Percentiles rank a stretch among this genome's conserved stretches.
Evolutionary conservation across 2,888 invertebrate genomes (phyloP).

Genomic region (Venusia cambrica): DNA sequence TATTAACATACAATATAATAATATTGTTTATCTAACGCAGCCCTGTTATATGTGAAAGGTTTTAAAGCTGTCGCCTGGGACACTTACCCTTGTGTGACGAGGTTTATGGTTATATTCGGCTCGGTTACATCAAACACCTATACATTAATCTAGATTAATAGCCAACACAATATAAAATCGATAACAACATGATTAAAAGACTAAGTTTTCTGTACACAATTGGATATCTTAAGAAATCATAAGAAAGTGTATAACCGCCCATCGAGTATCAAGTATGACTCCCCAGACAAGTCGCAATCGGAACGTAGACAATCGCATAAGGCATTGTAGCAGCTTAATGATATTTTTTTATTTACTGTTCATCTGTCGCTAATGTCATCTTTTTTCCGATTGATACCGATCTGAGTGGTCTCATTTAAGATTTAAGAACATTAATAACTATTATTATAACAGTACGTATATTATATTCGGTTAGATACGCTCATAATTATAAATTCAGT

Average conservation of each 20-base stretch:
- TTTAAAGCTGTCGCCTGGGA: too few species aligned
- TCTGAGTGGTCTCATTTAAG: conserved; percentile 3
- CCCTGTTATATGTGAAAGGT: too few species aligned
- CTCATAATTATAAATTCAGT: conserved; percentile 81
- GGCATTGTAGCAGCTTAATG: neutral
- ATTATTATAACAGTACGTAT: conserved; percentile 44
- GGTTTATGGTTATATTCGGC: too few species aligned
- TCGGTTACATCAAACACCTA: too few species aligned
- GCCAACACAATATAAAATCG: neutral
- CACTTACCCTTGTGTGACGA: too few species aligned
- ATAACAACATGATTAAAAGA: neutral
- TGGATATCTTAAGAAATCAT: conserved; percentile 1
- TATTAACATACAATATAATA: too few species aligned
- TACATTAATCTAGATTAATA: too few species aligned
- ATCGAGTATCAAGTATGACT: conserved; percentile 10
- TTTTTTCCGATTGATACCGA: neutral
- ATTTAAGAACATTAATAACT: conserved; percentile 42
- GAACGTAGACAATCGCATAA: conserved; percentile 3
- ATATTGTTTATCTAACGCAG: too few species aligned
- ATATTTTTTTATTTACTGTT: too few species aligned
- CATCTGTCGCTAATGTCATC: neutral
- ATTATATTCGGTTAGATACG: conserved; percentile 46
- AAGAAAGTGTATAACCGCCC: conserved; percentile 15
- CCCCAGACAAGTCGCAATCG: conserved; percentile 11
- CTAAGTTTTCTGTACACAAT: neutral